Evolutionary conservation across 2,888 invertebrate genomes (phyloP).

Genomic region (Apamea crenata): DNA sequence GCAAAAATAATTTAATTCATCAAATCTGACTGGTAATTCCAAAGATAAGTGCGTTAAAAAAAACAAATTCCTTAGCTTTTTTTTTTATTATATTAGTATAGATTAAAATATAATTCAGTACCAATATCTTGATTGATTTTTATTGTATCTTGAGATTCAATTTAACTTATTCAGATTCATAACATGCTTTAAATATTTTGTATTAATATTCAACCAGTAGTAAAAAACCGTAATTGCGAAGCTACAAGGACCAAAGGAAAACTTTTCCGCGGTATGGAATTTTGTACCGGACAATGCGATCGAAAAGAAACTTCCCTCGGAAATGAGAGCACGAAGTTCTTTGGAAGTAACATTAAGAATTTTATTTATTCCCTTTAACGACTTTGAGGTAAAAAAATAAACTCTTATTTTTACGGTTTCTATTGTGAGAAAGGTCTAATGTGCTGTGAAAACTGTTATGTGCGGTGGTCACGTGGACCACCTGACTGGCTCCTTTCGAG

Average conservation of each 20-base stretch:
- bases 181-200: neutral
- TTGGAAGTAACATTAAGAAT: constrained; percentile 36
- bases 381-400: constrained; percentile 17
- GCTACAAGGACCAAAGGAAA: neutral
- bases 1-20: no score
- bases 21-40: no score
- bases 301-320: constrained; percentile 11
- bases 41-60: no score
- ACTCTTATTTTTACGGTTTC: constrained; percentile 5
- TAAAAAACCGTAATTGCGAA: neutral
- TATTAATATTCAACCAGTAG: neutral
- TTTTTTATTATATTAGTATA: no score
- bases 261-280: constrained; percentile 14
- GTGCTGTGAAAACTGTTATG: constrained; percentile 10
- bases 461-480: constrained; percentile 1
- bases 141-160: neutral
- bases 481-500: neutral
- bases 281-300: constrained; percentile 21
- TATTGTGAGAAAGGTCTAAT: neutral
- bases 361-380: constrained; percentile 47
- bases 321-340: constrained; percentile 33
- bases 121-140: neutral
- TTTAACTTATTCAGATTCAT: neutral
- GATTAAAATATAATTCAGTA: neutral
- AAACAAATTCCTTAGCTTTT: no score